Evolutionary conservation across 2,113 vertebrate genomes (phyloP).

Genomic region (Labeo rohita): DNA sequence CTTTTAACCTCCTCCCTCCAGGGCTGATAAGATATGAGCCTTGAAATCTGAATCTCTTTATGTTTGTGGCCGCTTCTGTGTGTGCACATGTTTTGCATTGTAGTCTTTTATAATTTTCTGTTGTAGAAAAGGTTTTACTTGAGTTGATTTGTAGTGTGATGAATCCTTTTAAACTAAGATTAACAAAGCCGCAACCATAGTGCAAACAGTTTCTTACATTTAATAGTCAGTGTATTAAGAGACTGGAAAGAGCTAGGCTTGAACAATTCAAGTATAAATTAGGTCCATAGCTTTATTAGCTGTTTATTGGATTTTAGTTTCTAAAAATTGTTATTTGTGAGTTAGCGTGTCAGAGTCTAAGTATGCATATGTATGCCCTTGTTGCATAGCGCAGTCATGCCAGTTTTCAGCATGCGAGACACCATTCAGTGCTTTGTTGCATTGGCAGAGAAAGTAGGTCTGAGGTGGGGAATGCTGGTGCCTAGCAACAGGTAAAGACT

Average conservation of each 20-base stretch:
- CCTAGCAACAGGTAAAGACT: slow-evolving; percentile 65
- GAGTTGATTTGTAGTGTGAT: not conserved
- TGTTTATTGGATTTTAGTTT: slow-evolving; percentile 10
- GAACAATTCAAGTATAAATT: not conserved
- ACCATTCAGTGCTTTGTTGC: slow-evolving; percentile 22
- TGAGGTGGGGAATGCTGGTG: slow-evolving; percentile 52
- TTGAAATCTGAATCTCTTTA: slow-evolving; percentile 4
- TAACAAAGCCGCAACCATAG: not conserved
- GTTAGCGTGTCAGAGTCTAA: not conserved
- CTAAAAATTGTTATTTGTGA: not conserved
- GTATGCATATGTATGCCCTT: slow-evolving; percentile 1
- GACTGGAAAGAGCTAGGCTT: not conserved
- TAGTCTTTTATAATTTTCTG: slow-evolving; percentile 16
- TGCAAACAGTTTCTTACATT: not conserved
- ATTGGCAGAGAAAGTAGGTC: slow-evolving; percentile 33
- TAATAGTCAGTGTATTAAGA: not conserved
- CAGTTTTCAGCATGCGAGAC: slow-evolving; percentile 8
- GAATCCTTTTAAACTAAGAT: slow-evolving; percentile 12
- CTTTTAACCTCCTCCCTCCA: slow-evolving; percentile 7
- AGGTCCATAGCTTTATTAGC: not conserved
- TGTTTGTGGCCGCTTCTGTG: not conserved
- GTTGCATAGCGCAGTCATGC: not conserved
- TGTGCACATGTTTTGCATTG: not conserved
- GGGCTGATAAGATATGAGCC: slow-evolving; percentile 17
- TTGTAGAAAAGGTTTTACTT: not conserved